Evolutionary conservation across 2,113 vertebrate genomes (phyloP).

Genomic region (Zingel zingel): DNA sequence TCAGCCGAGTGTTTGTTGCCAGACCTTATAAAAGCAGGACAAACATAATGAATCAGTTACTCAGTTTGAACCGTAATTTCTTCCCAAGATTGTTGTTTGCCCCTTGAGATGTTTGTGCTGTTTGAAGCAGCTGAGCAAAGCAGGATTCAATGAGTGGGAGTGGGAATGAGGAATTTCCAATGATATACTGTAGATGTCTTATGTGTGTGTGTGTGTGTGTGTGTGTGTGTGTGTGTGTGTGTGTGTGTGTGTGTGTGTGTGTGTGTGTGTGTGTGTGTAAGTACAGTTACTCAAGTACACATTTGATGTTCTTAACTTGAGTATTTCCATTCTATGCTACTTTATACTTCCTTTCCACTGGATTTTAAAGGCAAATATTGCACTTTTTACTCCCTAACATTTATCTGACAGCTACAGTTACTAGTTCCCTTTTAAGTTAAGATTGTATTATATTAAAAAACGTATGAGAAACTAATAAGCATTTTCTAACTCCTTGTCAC

Average conservation of each 20-base stretch:
- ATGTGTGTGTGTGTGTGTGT: slow-evolving; percentile 19
- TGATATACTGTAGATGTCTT: slow-evolving; percentile 40
- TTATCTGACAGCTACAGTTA: neutral
- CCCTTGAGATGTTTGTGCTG: slow-evolving; percentile 55
- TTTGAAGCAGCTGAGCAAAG: slow-evolving; percentile 52
- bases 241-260: slow-evolving; percentile 23
- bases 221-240: slow-evolving; percentile 20
- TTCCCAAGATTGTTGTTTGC: slow-evolving; percentile 54
- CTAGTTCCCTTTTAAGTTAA: neutral
- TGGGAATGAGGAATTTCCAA: slow-evolving; percentile 54
- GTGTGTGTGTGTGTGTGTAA: slow-evolving; percentile 18
- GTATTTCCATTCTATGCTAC: neutral
- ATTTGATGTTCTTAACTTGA: neutral
- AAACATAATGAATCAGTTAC: slow-evolving; percentile 71
- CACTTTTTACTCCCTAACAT: neutral
- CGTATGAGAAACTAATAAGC: neutral
- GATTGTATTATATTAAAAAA: neutral
- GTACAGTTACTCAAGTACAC: neutral
- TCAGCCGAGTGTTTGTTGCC: slow-evolving; percentile 41
- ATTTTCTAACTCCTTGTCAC: neutral
- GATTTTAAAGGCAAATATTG: neutral
- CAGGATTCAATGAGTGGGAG: slow-evolving; percentile 56
- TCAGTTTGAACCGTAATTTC: slow-evolving; percentile 46
- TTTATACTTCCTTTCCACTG: neutral
- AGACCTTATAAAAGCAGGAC: slow-evolving; percentile 66